Evolutionary conservation across 2,113 vertebrate species (phyloP).

Genomic region (Stomatorhinus ivindoensis): DNA sequence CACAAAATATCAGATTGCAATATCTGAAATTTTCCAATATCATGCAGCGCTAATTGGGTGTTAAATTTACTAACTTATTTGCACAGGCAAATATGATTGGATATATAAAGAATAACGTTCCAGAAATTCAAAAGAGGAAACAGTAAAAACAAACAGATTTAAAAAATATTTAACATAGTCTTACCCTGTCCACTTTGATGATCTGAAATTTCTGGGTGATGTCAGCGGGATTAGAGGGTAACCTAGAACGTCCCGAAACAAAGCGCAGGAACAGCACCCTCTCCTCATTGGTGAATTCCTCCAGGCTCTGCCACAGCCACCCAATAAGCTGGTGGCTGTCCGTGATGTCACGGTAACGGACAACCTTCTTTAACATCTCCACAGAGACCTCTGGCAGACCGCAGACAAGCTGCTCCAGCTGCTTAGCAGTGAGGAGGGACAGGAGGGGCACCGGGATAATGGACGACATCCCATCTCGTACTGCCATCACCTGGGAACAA

Average conservation of each 20-base stretch:
- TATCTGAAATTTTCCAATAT: background rate
- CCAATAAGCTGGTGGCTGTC: slow-evolving; percentile 65
- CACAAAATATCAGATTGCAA: background rate
- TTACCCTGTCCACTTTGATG: slow-evolving; percentile 72
- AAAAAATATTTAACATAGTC: slow-evolving; percentile 22
- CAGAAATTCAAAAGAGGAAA: background rate
- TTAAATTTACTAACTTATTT: background rate
- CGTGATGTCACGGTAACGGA: slow-evolving; percentile 69
- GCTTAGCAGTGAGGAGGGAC: slow-evolving; percentile 65
- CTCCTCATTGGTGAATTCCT: slow-evolving; percentile 74
- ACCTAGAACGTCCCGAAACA: slow-evolving; percentile 64
- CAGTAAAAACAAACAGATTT: background rate
- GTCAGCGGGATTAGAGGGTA: slow-evolving; percentile 67
- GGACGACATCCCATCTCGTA: slow-evolving; percentile 69
- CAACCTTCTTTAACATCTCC: slow-evolving; percentile 68
- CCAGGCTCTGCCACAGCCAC: slow-evolving; percentile 72
- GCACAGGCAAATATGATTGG: background rate
- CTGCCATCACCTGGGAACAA: slow-evolving; percentile 53
- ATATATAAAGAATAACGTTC: background rate
- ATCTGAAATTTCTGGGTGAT: slow-evolving; percentile 71
- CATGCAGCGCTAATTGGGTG: background rate
- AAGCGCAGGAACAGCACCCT: slow-evolving; percentile 70
- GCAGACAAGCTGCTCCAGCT: slow-evolving; percentile 71
- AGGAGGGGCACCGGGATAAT: slow-evolving; percentile 70
- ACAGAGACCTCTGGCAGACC: slow-evolving; percentile 69